A percentile compares a stretch with the other conserved stretches of the same genome.
These are phyloP conservation scores for Penaeus monodon DNA, from an alignment of 2,888 invertebrate species.

Conservation along the genomic window DNA sequence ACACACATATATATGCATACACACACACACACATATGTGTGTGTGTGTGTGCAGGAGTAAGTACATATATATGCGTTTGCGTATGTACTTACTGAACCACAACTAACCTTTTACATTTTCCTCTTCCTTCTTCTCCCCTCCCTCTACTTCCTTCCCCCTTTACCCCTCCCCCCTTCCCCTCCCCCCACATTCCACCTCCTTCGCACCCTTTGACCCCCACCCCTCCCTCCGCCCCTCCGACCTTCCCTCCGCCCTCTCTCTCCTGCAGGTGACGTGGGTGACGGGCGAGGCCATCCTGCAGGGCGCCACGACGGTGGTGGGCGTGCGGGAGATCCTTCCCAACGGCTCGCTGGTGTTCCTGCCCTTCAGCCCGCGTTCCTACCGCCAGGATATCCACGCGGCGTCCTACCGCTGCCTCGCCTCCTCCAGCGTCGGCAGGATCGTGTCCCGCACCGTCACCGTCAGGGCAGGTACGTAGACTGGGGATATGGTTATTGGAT, in stretches of 20 bases:
- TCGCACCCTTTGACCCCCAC: too few species aligned
- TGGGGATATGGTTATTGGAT: neutral
- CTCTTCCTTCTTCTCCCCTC: too few species aligned
- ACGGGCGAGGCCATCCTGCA: slow-evolving; percentile 46
- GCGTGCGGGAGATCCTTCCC: slow-evolving; percentile 49
- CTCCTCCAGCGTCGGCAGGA: slow-evolving; percentile 54
- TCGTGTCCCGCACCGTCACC: slow-evolving; percentile 60
- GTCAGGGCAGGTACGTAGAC: slow-evolving; percentile 58
- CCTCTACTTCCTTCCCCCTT: too few species aligned
- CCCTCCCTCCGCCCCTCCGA: too few species aligned
- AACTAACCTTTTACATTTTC: too few species aligned
- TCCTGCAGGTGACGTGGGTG: slow-evolving; percentile 45
- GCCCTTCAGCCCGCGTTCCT: slow-evolving; percentile 58
- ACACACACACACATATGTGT: neutral
- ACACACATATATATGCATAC: too few species aligned
- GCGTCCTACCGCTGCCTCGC: slow-evolving; percentile 63
- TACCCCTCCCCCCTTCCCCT: too few species aligned
- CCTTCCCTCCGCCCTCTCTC: neutral
- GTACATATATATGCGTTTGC: neutral
- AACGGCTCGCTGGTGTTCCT: slow-evolving; percentile 62
- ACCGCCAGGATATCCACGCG: slow-evolving; percentile 62
- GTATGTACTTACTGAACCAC: neutral
- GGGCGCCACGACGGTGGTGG: slow-evolving; percentile 35
- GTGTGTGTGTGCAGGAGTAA: neutral
- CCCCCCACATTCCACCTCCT: too few species aligned